A percentile compares a stretch with the other conserved stretches of the same genome.
These are phyloP conservation scores for Piaya cayana DNA, from an alignment of 2,113 vertebrate genomes.

Conservation along the genomic window DNA sequence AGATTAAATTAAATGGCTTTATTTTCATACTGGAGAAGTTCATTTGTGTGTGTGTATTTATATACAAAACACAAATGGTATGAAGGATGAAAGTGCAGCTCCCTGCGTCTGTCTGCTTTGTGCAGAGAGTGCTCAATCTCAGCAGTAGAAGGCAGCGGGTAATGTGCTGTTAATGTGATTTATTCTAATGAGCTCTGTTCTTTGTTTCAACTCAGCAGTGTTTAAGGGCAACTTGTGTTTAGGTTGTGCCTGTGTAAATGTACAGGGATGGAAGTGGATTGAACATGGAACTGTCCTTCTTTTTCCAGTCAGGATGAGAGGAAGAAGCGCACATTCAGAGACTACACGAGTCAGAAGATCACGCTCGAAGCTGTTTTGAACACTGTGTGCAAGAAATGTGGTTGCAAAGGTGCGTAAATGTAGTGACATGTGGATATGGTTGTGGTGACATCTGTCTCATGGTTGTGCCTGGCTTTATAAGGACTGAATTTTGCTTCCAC, in stretches of 20 bases:
- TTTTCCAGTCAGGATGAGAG: slow-evolving; percentile 90
- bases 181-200: background rate
- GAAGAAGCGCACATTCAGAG: slow-evolving; percentile 85
- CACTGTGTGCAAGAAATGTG: slow-evolving; percentile 95
- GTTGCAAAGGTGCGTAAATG: slow-evolving; percentile 86
- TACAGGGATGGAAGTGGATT: rapidly evolving
- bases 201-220: background rate
- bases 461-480: background rate
- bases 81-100: background rate
- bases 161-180: background rate
- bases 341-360: slow-evolving; percentile 90
- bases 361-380: slow-evolving; percentile 95
- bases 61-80: rapidly evolving
- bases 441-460: rapidly evolving
- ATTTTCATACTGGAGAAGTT: background rate
- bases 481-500: background rate
- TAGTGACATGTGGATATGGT: no score
- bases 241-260: rapidly evolving
- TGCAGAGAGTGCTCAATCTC: background rate
- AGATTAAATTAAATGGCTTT: background rate
- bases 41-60: background rate
- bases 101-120: background rate
- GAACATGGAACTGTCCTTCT: background rate
- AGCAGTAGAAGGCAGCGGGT: background rate
- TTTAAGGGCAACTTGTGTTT: background rate